These are phyloP conservation scores for Drosophila takahashii DNA, from an alignment of 1,140 invertebrate genomes.

Conservation along the genomic window DNA sequence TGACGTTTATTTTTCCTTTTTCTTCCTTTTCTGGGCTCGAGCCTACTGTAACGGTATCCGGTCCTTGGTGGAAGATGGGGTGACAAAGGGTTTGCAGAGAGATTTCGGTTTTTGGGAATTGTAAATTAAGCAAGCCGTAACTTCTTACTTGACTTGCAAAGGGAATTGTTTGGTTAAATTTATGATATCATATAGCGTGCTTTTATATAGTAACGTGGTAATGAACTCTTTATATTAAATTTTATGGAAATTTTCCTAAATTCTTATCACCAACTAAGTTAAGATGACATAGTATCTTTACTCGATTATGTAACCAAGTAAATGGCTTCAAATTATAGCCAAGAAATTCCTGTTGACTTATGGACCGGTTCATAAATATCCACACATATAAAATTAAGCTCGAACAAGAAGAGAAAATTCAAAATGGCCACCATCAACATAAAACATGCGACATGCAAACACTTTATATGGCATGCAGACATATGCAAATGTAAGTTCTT, in stretches of 20 bases:
- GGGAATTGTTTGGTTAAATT: background rate
- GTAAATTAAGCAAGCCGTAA: constrained; percentile 20
- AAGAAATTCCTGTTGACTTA: constrained; percentile 15
- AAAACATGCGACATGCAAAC: constrained; percentile 73
- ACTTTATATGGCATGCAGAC: constrained; percentile 69
- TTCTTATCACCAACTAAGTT: no score
- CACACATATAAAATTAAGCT: constrained; percentile 8
- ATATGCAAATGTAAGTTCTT: constrained; percentile 40
- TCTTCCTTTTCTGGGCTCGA: constrained; percentile 14
- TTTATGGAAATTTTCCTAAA: no score
- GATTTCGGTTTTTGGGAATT: constrained; percentile 11
- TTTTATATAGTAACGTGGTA: background rate
- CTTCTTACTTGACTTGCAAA: background rate
- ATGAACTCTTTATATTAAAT: background rate
- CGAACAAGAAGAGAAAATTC: constrained; percentile 41
- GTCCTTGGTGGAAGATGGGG: constrained; percentile 27
- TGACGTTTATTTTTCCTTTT: constrained; percentile 80
- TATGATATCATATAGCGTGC: constrained; percentile 2
- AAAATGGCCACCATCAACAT: constrained; percentile 74
- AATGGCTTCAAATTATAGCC: constrained; percentile 21
- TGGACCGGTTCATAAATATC: constrained; percentile 56
- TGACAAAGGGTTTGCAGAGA: constrained; percentile 30
- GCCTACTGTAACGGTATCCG: constrained; percentile 29
- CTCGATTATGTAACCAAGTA: constrained; percentile 4
- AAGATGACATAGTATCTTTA: background rate